phyloP scores from a whole-genome alignment of 1,140 invertebrate species.

The Acromyrmex heyeri region DNA sequence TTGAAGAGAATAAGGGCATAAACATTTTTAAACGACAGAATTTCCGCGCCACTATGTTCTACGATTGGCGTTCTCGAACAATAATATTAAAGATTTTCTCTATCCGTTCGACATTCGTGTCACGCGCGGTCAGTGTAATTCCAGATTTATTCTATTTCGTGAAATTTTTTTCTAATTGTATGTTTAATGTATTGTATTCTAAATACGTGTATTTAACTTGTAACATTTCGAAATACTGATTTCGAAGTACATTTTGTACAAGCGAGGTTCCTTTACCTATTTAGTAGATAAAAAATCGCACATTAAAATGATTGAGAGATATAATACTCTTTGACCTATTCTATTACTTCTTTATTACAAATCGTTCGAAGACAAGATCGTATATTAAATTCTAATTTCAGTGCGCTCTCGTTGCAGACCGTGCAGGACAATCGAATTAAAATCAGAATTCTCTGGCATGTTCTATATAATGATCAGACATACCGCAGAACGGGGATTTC shows the following conservation, averaged over 20 bases:
- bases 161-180: neutral
- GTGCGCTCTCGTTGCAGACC: slow-evolving; percentile 8
- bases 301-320: slow-evolving; percentile 15
- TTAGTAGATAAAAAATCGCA: neutral
- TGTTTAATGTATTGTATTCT: neutral
- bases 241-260: neutral
- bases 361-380: neutral
- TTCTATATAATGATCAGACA: slow-evolving; percentile 20
- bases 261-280: neutral
- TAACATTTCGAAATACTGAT: neutral
- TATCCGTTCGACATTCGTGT: slow-evolving; percentile 2
- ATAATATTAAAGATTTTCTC: slow-evolving; percentile 17
- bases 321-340: neutral
- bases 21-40: slow-evolving; percentile 45
- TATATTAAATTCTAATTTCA: slow-evolving; percentile 8
- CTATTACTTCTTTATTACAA: slow-evolving; percentile 12
- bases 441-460: slow-evolving; percentile 25
- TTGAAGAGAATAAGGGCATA: slow-evolving; percentile 5
- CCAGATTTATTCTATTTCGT: slow-evolving; percentile 3
- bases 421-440: slow-evolving; percentile 23
- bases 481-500: slow-evolving; percentile 23
- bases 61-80: slow-evolving; percentile 10
- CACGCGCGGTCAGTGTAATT: slow-evolving; percentile 11
- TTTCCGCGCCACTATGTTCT: slow-evolving; percentile 18
- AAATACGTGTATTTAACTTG: neutral